Conservation (phyloP, 2,797 vertebrate genomes). For the Dendrocincla tyrannina region DNA sequence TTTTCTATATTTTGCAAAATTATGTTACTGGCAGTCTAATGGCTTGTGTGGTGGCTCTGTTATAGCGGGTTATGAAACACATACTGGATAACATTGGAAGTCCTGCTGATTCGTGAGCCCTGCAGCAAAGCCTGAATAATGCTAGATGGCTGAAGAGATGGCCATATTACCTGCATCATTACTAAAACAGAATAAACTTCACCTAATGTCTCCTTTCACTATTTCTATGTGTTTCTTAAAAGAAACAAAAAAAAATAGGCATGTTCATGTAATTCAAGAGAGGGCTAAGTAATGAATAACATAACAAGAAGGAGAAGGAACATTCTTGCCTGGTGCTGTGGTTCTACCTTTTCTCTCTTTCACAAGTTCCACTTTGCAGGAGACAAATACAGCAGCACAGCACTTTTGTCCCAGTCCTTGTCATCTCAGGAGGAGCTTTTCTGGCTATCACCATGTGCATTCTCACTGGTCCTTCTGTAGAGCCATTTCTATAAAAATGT, state of each 20-base stretch:
- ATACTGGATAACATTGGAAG: neutral
- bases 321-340: neutral
- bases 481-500: neutral
- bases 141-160: neutral
- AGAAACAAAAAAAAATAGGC: neutral
- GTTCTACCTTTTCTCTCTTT: neutral
- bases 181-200: neutral
- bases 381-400: neutral
- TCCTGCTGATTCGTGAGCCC: neutral
- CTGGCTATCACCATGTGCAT: neutral
- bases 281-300: neutral
- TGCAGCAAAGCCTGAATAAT: neutral
- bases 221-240: neutral
- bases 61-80: neutral
- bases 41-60: neutral
- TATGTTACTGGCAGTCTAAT: neutral
- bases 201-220: neutral
- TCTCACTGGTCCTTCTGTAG: neutral
- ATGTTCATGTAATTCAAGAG: neutral
- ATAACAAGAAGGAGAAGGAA: neutral
- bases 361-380: neutral
- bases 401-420: neutral
- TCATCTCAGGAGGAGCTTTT: neutral
- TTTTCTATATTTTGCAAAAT: slow-evolving; percentile 72
- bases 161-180: neutral